Percentiles rank a stretch among this genome's conserved stretches.
Evolutionary conservation across 2,113 vertebrate genomes (phyloP).

Genomic region (Nesoenas mayeri): DNA sequence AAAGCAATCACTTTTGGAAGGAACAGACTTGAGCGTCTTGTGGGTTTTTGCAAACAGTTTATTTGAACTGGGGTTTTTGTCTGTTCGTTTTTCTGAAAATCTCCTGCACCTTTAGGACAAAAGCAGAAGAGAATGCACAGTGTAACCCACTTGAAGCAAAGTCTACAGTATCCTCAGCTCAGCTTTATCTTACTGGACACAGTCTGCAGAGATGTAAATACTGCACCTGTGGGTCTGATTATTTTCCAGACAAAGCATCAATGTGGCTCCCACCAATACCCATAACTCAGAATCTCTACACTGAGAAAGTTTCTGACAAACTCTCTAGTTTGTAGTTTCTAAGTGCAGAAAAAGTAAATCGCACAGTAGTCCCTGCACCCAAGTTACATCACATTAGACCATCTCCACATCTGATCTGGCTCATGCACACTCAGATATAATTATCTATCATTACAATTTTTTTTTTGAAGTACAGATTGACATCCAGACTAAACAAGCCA

Average conservation of each 20-base stretch:
- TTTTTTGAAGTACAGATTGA: neutral
- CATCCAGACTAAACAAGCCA: constrained; percentile 53
- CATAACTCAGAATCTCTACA: neutral
- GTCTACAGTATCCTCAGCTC: neutral
- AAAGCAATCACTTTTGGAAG: neutral
- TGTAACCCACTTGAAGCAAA: neutral
- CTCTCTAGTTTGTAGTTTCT: neutral
- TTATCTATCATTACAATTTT: constrained; percentile 16
- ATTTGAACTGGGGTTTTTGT: neutral
- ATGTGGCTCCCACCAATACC: neutral
- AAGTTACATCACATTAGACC: neutral
- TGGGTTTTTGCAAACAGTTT: neutral
- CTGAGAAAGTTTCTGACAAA: neutral
- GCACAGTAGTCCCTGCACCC: neutral
- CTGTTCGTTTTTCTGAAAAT: neutral
- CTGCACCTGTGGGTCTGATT: neutral
- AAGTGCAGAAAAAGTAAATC: neutral
- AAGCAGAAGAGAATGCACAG: neutral
- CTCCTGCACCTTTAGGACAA: neutral
- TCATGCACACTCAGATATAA: constrained; percentile 1
- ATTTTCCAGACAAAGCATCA: neutral
- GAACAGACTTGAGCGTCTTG: neutral
- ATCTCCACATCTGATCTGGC: constrained; percentile 13
- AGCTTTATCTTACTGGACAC: neutral
- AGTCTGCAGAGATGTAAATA: neutral